Evolutionary conservation across 2,888 invertebrate species (phyloP), one percentile per base, ranked within the genome.

Genomic region (Asteroscopus sphinx): DNA sequence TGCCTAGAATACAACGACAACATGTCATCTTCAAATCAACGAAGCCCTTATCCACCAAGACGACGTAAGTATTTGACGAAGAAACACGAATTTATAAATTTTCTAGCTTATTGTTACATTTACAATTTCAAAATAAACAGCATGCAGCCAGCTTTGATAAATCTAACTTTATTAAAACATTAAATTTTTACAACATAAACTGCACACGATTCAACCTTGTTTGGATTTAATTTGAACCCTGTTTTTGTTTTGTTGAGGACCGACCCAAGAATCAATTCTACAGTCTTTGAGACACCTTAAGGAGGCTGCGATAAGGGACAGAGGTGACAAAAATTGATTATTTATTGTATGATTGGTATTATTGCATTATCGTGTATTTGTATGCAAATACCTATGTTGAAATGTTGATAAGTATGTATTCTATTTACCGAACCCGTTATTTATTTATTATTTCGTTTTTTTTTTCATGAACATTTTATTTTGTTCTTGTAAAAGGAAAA

Each of bases 1-100:
- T 94, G 59, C 93, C 16, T 76, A 97, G 97, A 98, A 95, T 97
- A 97, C 91, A 97, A 97, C 80, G 98, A 98, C 94, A 97, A 97
- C 92, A 95, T 98, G 91, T 97, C 97, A 74, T 96, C 97, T 83
- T 96, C 97, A 76, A 97, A 96, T 85, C 97, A 97, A 92, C 96
- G 98, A 87, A 97, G 97, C 90, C 97, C 98, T 55, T 97, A 98
- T 90, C 97, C 97, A 76, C 95, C 96, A 73, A 95, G 98, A 91
- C 96, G 97, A 95, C 96, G 98, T 98, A 95, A 97, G 97, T 96
- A 76, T 66, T 49, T 46, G 40, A 44, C 25, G 2, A 30, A 17
- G 37, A 16, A 45, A n/a, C 6, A 39, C 30, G 7, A 21, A 32
- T 28, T 63, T 56, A 52, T n/a, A 36, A 37, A 45, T 47, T 37